Evolutionary conservation across 2,113 vertebrate genomes (phyloP).

Genomic region (Nothoprocta pentlandii): DNA sequence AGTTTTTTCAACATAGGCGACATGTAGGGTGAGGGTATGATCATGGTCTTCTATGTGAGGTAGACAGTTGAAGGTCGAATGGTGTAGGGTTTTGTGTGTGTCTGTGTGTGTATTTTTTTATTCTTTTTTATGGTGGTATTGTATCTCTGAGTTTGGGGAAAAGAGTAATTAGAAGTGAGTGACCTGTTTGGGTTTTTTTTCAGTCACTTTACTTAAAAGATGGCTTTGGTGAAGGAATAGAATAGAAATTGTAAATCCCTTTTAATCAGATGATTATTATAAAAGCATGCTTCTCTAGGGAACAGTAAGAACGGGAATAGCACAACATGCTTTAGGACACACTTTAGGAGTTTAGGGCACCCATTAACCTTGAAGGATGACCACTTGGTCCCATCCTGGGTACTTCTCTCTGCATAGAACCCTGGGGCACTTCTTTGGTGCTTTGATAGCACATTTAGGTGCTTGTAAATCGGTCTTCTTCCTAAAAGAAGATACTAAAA

Average conservation of each 20-base stretch:
- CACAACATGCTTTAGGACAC: not conserved
- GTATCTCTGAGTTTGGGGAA: not conserved
- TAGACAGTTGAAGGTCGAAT: not conserved
- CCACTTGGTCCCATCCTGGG: not conserved
- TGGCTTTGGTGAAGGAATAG: not conserved
- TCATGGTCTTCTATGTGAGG: fast-evolving
- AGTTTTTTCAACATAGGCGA: not conserved
- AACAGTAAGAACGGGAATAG: not conserved
- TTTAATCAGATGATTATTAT: not conserved
- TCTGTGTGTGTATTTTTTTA: no score
- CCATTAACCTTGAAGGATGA: not conserved
- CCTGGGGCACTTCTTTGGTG: not conserved
- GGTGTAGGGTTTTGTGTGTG: no score
- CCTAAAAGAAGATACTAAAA: not conserved
- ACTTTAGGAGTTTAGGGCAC: not conserved
- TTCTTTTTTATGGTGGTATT: not conserved
- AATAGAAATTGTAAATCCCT: not conserved
- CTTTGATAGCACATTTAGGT: not conserved
- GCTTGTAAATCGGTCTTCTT: not conserved
- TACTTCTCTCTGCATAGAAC: not conserved
- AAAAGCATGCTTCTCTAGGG: not conserved
- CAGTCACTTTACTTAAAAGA: not conserved
- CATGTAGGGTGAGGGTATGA: not conserved
- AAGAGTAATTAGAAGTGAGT: not conserved
- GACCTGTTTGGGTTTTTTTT: not conserved